Percentiles rank a stretch among this genome's conserved stretches.
Evolutionary conservation across 2,113 vertebrate genomes (phyloP).

Genomic region (Meles meles): DNA sequence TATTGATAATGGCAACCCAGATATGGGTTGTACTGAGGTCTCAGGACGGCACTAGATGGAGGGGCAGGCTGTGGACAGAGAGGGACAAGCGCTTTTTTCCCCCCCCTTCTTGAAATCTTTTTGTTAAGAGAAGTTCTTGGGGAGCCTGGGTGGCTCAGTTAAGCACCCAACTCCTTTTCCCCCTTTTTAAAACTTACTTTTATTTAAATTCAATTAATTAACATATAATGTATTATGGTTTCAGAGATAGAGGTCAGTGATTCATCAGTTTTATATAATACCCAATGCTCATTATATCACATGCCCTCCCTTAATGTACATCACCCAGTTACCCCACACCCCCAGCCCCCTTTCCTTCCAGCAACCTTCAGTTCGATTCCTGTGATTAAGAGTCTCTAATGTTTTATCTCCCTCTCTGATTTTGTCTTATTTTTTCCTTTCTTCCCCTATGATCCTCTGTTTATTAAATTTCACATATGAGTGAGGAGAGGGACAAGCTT

Average conservation of each 20-base stretch:
- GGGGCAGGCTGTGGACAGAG: background rate
- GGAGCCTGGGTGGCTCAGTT: background rate
- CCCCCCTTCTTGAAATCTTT: background rate
- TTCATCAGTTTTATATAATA: background rate
- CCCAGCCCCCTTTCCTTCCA: too few relatives aligned
- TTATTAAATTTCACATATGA: background rate
- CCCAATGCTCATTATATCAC: background rate
- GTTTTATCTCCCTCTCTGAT: background rate
- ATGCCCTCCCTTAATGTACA: background rate
- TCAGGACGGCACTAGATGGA: background rate
- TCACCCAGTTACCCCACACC: background rate
- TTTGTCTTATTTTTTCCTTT: background rate
- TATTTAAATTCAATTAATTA: background rate
- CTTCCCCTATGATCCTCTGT: background rate
- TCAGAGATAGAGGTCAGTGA: background rate
- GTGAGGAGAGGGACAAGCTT: background rate
- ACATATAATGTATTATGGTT: background rate
- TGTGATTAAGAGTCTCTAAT: background rate
- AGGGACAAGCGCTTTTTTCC: background rate
- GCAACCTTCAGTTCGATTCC: background rate
- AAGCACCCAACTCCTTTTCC: background rate
- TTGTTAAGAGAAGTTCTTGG: background rate
- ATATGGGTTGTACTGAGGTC: background rate
- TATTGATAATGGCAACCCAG: background rate
- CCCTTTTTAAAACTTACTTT: background rate